Conservation (phyloP, 2,888 invertebrate species). For the Lasioglossum pauxillum region DNA sequence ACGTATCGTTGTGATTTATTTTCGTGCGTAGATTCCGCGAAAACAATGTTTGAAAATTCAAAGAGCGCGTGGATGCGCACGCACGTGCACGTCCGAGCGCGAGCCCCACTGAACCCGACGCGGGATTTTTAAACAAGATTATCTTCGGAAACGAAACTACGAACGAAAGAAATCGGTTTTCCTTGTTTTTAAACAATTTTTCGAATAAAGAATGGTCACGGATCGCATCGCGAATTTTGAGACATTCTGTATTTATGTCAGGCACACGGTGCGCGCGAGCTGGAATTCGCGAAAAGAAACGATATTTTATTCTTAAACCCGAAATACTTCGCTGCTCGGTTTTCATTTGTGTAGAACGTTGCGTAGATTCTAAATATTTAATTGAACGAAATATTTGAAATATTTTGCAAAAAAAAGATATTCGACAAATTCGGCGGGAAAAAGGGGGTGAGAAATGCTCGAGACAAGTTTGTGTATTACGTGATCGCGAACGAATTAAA, state of each 20-base stretch:
- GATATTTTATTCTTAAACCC: background rate
- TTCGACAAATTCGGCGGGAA: background rate
- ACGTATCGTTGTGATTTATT: background rate
- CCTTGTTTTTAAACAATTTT: background rate
- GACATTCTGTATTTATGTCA: too few species aligned
- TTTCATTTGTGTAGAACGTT: background rate
- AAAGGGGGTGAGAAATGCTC: slow-evolving; percentile 32
- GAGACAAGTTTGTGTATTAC: slow-evolving; percentile 26
- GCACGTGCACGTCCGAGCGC: background rate
- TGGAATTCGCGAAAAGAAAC: background rate
- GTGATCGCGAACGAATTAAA: background rate
- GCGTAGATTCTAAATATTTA: background rate
- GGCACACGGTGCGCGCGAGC: background rate
- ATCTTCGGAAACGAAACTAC: background rate
- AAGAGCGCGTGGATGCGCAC: background rate
- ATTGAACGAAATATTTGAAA: slow-evolving; percentile 3
- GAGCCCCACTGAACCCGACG: background rate
- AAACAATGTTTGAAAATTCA: background rate
- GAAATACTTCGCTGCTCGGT: background rate
- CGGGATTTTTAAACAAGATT: background rate
- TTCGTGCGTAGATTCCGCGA: background rate
- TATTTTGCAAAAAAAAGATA: slow-evolving; percentile 11
- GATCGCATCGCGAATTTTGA: background rate
- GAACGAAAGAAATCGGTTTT: background rate
- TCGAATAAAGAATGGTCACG: background rate